Evolutionary conservation across 2,888 invertebrate genomes (phyloP).

Genomic region (Reticulitermes lucifugus): DNA sequence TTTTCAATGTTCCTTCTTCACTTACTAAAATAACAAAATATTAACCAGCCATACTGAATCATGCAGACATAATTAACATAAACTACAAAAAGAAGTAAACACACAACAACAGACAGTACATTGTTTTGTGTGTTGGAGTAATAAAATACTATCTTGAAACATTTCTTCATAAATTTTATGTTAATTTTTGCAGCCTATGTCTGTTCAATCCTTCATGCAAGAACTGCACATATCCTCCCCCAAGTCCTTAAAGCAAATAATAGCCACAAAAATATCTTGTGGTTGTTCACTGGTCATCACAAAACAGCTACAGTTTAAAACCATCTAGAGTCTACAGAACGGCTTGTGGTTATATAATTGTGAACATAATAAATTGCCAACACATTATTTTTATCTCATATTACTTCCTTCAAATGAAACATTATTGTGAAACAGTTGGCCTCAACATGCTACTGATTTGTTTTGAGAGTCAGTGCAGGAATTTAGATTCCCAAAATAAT

Average conservation of each 20-base stretch:
- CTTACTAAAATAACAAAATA: not conserved
- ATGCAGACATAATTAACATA: not conserved
- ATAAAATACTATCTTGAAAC: not conserved
- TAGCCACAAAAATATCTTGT: not conserved
- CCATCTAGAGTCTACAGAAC: no score
- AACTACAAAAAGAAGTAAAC: not conserved
- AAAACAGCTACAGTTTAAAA: not conserved
- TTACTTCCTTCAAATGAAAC: no score
- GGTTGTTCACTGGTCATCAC: not conserved
- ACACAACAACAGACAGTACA: not conserved
- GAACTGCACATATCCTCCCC: not conserved
- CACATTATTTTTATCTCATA: no score
- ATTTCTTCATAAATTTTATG: not conserved
- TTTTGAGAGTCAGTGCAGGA: no score
- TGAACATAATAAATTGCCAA: no score
- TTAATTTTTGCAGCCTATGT: slow-evolving; percentile 1
- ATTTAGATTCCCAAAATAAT: no score
- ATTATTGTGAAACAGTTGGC: no score
- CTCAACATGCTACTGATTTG: no score
- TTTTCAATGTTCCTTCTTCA: not conserved
- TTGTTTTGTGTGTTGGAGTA: not conserved
- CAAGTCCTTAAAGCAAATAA: not conserved
- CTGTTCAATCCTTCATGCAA: not conserved
- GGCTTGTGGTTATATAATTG: no score
- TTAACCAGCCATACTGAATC: not conserved